phyloP scores from a whole-genome alignment of 1,140 invertebrate species.

The Phthorimaea operculella region DNA sequence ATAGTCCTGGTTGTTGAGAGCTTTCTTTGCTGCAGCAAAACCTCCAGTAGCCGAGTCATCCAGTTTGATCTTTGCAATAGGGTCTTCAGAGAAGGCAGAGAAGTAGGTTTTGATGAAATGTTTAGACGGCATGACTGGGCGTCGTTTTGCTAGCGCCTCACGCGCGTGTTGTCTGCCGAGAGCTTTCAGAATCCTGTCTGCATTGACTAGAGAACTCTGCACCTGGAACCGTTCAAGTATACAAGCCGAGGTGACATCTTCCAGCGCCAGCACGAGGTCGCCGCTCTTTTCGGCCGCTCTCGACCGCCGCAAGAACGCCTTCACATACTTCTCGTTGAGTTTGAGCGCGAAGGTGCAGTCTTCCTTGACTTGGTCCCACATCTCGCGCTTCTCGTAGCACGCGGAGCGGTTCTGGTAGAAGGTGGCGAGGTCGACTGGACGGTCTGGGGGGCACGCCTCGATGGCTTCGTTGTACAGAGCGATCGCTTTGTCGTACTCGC shows the following conservation, averaged over 20 bases:
- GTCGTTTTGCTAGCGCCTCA: constrained; percentile 74
- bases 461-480: constrained; percentile 90
- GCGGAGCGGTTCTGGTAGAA: constrained; percentile 97
- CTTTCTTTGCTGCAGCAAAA: constrained; percentile 74
- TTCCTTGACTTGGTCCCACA: constrained; percentile 84
- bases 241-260: constrained; percentile 93
- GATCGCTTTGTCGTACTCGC: constrained; percentile 91
- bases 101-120: constrained; percentile 89
- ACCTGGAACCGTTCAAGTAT: constrained; percentile 91
- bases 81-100: constrained; percentile 86
- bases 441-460: constrained; percentile 80
- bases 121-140: constrained; percentile 82
- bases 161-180: constrained; percentile 77
- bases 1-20: constrained; percentile 77
- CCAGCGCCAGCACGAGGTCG: constrained; percentile 82
- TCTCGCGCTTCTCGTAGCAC: constrained; percentile 91
- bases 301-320: constrained; percentile 87
- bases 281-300: constrained; percentile 83
- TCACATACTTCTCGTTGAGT: constrained; percentile 88
- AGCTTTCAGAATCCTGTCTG: constrained; percentile 89
- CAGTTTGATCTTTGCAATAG: constrained; percentile 65
- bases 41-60: constrained; percentile 62
- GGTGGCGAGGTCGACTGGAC: constrained; percentile 81
- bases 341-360: constrained; percentile 90
- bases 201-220: constrained; percentile 79